phyloP scores from a whole-genome alignment of 2,888 invertebrate genomes.

The Spodoptera exigua region DNA sequence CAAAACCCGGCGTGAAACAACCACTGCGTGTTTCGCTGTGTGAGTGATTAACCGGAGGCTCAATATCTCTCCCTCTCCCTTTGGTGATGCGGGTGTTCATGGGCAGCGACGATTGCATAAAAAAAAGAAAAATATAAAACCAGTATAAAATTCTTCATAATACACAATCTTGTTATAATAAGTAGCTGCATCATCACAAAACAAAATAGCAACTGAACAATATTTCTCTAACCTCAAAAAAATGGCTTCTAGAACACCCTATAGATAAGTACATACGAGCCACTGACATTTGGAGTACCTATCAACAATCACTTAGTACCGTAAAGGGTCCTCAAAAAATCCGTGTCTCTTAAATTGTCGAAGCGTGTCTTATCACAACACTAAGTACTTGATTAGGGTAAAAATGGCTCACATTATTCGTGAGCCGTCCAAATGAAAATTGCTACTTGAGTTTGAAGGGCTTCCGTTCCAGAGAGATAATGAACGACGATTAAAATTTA shows the following conservation, averaged over 20 bases:
- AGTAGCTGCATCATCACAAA: no score
- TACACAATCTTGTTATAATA: no score
- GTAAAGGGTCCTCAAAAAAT: slow-evolving; percentile 61
- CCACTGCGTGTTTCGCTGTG: no score
- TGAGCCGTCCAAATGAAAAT: slow-evolving; percentile 51
- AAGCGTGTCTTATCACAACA: slow-evolving; percentile 76
- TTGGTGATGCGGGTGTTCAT: no score
- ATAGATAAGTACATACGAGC: not conserved
- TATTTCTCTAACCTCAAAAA: not conserved
- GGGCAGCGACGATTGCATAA: no score
- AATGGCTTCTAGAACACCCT: no score
- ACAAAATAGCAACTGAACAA: no score
- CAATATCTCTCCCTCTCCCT: no score
- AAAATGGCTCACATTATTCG: slow-evolving; percentile 64
- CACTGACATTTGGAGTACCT: slow-evolving; percentile 34
- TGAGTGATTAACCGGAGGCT: no score
- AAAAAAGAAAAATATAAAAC: no score
- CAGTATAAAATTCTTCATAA: no score
- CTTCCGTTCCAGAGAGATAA: slow-evolving; percentile 38
- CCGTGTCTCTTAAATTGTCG: slow-evolving; percentile 64
- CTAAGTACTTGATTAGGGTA: slow-evolving; percentile 70
- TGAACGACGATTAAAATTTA: slow-evolving; percentile 39
- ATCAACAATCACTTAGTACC: slow-evolving; percentile 51
- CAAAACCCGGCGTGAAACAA: no score
- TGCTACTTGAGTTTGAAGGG: slow-evolving; percentile 35